These are phyloP conservation scores for Chymomyza costata DNA, from an alignment of 1,140 invertebrate genomes.

Conservation along the genomic window DNA sequence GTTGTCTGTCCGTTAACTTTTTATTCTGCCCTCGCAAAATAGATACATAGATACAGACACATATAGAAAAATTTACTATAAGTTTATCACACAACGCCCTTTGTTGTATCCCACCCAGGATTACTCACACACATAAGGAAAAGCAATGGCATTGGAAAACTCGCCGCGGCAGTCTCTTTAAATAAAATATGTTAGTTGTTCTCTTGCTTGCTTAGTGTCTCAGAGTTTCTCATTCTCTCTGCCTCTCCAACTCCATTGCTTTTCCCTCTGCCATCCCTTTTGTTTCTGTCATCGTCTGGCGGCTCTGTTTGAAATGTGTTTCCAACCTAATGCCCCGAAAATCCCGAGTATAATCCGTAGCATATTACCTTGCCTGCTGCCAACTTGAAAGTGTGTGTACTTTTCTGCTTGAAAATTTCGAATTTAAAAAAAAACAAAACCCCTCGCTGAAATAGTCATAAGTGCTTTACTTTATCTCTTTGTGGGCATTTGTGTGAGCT, in stretches of 20 bases:
- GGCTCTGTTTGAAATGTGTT: constrained; percentile 71
- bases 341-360: constrained; percentile 65
- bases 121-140: constrained; percentile 19
- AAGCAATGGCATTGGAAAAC: constrained; percentile 41
- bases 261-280: constrained; percentile 5
- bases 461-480: constrained; percentile 68
- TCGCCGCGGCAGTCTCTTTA: constrained; percentile 64
- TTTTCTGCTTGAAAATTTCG: constrained; percentile 70
- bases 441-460: constrained; percentile 68
- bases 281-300: constrained; percentile 28
- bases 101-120: constrained; percentile 54
- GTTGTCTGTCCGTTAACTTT: too few species aligned
- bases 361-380: constrained; percentile 62
- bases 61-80: too few species aligned
- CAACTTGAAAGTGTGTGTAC: constrained; percentile 66
- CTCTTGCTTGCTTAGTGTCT: too few species aligned
- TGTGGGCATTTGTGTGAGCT: constrained; percentile 41
- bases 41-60: too few species aligned
- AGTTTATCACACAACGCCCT: constrained; percentile 25
- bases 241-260: constrained; percentile 1
- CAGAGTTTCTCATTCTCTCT: constrained; percentile 3
- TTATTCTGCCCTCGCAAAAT: too few species aligned
- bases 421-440: too few species aligned
- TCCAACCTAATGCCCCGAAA: constrained; percentile 72
- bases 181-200: constrained; percentile 68